Conservation (phyloP, 1,140 invertebrate genomes). For the Diorhabda sublineata region DNA sequence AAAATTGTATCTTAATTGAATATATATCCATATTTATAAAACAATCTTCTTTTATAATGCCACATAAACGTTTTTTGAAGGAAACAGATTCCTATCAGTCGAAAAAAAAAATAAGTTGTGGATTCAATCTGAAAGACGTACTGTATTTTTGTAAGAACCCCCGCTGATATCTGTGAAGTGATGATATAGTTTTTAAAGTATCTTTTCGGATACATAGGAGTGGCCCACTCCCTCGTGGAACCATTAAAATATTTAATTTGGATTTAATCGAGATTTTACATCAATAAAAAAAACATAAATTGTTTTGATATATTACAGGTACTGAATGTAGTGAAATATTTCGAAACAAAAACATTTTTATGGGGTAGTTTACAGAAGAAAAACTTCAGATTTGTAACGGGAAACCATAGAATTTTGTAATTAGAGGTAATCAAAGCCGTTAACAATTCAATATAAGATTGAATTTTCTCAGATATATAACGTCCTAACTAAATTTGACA, state of each 20-base stretch:
- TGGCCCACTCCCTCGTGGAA: constrained; percentile 27
- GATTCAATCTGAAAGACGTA: background rate
- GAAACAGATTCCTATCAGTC: background rate
- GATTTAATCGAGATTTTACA: constrained; percentile 42
- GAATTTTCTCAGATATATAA: too few species aligned
- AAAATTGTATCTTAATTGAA: too few species aligned
- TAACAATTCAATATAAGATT: too few species aligned
- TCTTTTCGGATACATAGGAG: constrained; percentile 30
- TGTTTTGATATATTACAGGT: constrained; percentile 31
- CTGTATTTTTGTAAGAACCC: constrained; percentile 26
- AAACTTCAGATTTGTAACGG: too few species aligned
- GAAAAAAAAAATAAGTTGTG: background rate
- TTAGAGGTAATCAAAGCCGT: too few species aligned
- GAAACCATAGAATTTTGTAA: too few species aligned
- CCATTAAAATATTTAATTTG: constrained; percentile 43
- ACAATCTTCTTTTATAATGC: too few species aligned
- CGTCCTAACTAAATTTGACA: too few species aligned
- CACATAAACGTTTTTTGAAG: background rate
- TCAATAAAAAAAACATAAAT: constrained; percentile 41
- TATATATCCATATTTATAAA: too few species aligned
- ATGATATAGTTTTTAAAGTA: constrained; percentile 41
- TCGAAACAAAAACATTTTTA: background rate
- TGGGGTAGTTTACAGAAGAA: too few species aligned
- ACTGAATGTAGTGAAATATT: constrained; percentile 5
- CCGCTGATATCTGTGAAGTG: constrained; percentile 32